Base-by-base conservation (phyloP, 2,113 vertebrate species). In the Charina bottae region DNA sequence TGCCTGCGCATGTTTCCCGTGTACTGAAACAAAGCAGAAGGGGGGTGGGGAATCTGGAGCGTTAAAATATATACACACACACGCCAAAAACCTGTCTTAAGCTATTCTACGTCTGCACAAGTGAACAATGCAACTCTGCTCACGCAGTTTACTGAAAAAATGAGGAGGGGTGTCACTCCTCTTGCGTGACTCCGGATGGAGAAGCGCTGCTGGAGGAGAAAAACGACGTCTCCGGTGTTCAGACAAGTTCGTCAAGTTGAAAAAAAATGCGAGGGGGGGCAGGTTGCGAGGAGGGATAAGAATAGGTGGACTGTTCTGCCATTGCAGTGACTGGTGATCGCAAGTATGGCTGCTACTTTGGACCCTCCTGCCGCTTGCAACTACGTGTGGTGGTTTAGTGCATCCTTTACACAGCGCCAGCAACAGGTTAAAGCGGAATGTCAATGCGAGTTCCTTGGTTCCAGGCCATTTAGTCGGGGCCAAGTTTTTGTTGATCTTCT, bases 401-500 rank as follows among this genome's bases (percentile, higher is more conserved):
- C 72, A 54, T 68, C 58, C 46, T 55, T n/a, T 2, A 23, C 37
- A 33, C n/a, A 19, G 72, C 91, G 62, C 54, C 59, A 88, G 94
- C 95, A 96, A 96, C 95, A 95, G 95, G 95, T 96, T 95, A 94
- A 78, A 90, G 64, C 88, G 53, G 88, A 87, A 90, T 94, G 91
- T 92, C 94, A 94, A 17, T 55, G 93, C 89, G 55, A 94, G 94
- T 84, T 91, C 83, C 93, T 56, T 88, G 93, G 95, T 92, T 89
- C 91, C 72, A 72, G 93, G 94, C 94, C 95, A 94, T 90, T 93
- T 93, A 91, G 92, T 17, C 92, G 37, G 92, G 55, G 83, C 94
- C 94, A 93, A 95, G 93, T 68, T 96, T 96, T 93, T 97, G 92
- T 95, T 94, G 96, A 96, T 93, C 95, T 95, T 96, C 96, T 97